Evolutionary conservation across 2,888 invertebrate genomes (phyloP).

Genomic region (Lumbricus terrestris): DNA sequence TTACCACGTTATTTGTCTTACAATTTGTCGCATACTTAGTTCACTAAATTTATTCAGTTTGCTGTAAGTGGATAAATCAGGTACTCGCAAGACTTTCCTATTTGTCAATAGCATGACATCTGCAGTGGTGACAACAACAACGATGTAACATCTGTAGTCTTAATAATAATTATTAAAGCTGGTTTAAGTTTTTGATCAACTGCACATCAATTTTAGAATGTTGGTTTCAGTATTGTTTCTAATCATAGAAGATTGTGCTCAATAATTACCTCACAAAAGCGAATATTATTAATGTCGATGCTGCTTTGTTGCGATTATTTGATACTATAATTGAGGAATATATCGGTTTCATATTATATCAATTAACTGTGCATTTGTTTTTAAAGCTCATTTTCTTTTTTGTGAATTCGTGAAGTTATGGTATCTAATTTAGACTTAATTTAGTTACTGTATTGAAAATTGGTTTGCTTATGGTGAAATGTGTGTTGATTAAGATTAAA

Average conservation of each 20-base stretch:
- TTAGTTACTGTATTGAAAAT: not conserved
- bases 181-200: not conserved
- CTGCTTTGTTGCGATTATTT: not conserved
- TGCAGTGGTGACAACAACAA: not conserved
- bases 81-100: not conserved
- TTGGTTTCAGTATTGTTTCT: not conserved
- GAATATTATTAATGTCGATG: not conserved
- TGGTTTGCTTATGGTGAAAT: not conserved
- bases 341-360: not conserved
- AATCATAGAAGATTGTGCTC: not conserved
- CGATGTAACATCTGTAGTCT: not conserved
- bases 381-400: not conserved
- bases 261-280: not conserved
- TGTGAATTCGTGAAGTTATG: not conserved
- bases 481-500: not conserved
- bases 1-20: too few relatives aligned
- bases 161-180: not conserved
- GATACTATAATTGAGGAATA: not conserved
- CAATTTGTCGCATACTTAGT: too few relatives aligned
- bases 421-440: not conserved
- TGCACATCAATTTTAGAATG: not conserved
- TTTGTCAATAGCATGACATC: not conserved
- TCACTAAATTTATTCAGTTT: too few relatives aligned
- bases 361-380: not conserved
- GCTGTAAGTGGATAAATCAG: not conserved